Evolutionary conservation across 2,113 vertebrate genomes (phyloP).

Genomic region (Porphyrio hochstetteri): DNA sequence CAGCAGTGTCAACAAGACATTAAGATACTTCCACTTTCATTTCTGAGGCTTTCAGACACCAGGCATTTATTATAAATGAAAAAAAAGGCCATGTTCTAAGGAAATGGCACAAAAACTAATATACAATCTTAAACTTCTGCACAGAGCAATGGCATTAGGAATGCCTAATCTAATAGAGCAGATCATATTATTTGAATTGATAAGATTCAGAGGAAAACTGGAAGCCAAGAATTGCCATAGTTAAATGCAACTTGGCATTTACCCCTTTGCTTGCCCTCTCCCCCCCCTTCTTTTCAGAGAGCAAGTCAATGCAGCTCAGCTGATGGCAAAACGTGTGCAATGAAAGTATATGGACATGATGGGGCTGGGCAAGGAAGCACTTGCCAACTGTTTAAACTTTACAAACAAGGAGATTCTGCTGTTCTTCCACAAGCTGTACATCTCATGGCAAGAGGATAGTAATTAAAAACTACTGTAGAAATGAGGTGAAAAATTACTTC

Average conservation of each 20-base stretch:
- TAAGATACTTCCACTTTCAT: neutral
- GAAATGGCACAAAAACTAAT: constrained; percentile 31
- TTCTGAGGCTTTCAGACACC: constrained; percentile 13
- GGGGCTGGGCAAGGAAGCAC: neutral
- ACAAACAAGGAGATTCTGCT: neutral
- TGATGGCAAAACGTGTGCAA: neutral
- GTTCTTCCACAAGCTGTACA: neutral
- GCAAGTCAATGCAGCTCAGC: neutral
- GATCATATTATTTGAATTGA: neutral
- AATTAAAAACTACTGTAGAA: neutral
- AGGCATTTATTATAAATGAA: neutral
- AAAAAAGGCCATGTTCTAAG: neutral
- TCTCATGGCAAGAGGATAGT: neutral
- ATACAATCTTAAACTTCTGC: neutral
- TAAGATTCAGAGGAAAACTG: neutral
- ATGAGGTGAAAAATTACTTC: neutral
- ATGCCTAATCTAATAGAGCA: neutral
- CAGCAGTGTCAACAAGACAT: neutral
- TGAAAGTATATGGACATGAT: neutral
- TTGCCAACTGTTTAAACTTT: neutral
- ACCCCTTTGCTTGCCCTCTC: neutral
- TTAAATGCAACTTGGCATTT: neutral
- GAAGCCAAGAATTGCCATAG: neutral
- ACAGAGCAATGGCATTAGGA: neutral
- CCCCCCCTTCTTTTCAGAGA: neutral